Evolutionary conservation across 2,888 invertebrate genomes (phyloP).

Genomic region (Lordiphosa andalusiaca): DNA sequence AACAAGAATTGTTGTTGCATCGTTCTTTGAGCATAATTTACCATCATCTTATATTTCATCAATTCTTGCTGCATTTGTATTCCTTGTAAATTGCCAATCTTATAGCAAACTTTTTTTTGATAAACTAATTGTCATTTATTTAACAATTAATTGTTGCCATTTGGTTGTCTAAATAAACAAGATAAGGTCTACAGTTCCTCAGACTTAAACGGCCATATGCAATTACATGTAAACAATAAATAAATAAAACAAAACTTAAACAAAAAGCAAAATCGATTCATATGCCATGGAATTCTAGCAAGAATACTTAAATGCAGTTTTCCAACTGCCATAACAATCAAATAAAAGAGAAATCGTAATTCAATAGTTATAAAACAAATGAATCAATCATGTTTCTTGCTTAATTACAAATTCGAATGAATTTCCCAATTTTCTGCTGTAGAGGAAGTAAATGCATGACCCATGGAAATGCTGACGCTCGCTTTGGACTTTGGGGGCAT

Average conservation of each 20-base stretch:
- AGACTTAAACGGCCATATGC: slow-evolving; percentile 41
- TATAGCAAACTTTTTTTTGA: too few relatives aligned
- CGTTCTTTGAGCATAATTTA: too few relatives aligned
- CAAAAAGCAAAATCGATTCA: slow-evolving; percentile 32
- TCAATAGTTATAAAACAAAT: slow-evolving; percentile 10
- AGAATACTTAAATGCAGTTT: slow-evolving; percentile 13
- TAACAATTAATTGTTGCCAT: background rate
- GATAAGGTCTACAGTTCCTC: slow-evolving; percentile 21
- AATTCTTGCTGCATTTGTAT: too few relatives aligned
- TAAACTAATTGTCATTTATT: too few relatives aligned
- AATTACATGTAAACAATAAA: slow-evolving; percentile 51
- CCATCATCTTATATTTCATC: too few relatives aligned
- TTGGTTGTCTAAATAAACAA: slow-evolving; percentile 34
- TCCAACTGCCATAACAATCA: slow-evolving; percentile 13
- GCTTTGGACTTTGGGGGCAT: slow-evolving; percentile 36
- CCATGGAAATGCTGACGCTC: slow-evolving; percentile 3
- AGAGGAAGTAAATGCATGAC: background rate
- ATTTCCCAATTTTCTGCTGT: background rate
- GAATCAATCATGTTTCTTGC: background rate
- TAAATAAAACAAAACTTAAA: slow-evolving; percentile 1
- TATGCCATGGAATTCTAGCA: slow-evolving; percentile 47
- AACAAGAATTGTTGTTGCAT: too few relatives aligned
- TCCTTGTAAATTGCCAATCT: too few relatives aligned
- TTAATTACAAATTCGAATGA: background rate
- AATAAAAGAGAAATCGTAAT: slow-evolving; percentile 11